Evolutionary conservation across 2,797 vertebrate species (phyloP).

Genomic region (Chromis chromis): DNA sequence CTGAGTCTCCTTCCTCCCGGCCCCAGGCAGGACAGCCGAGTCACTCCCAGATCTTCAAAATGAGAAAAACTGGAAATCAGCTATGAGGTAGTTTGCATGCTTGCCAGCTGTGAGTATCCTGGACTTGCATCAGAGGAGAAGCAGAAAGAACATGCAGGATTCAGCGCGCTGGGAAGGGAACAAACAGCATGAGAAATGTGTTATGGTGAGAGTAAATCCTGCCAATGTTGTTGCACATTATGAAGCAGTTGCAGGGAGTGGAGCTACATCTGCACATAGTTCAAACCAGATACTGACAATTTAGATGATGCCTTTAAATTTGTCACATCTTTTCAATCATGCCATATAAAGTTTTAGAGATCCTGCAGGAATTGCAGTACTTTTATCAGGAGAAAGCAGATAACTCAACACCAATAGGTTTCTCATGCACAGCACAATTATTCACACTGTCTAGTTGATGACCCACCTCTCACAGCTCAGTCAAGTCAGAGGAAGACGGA

Average conservation of each 20-base stretch:
- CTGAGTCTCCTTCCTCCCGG: constrained; percentile 1
- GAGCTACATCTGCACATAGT: background rate
- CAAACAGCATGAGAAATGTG: background rate
- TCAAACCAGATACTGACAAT: background rate
- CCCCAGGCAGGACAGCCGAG: background rate
- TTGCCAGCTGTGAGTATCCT: background rate
- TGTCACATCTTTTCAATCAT: background rate
- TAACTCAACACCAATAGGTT: background rate
- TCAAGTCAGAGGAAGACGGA: constrained; percentile 1
- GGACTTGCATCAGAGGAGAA: constrained; percentile 8
- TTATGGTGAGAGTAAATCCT: background rate
- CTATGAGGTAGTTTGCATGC: background rate
- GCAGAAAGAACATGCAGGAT: background rate
- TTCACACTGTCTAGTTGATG: background rate
- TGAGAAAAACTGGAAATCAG: background rate
- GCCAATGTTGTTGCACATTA: background rate
- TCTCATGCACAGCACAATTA: background rate
- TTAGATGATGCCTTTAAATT: background rate
- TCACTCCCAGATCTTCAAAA: background rate
- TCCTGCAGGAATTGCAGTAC: background rate
- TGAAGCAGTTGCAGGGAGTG: background rate
- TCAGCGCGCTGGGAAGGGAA: background rate
- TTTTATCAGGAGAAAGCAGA: too few species aligned
- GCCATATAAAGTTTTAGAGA: background rate
- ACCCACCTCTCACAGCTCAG: constrained; percentile 12